A percentile compares a stretch with the other conserved stretches of the same genome.
These are phyloP conservation scores for Trichosurus vulpecula DNA, from an alignment of 2,797 vertebrate genomes.

Conservation along the genomic window DNA sequence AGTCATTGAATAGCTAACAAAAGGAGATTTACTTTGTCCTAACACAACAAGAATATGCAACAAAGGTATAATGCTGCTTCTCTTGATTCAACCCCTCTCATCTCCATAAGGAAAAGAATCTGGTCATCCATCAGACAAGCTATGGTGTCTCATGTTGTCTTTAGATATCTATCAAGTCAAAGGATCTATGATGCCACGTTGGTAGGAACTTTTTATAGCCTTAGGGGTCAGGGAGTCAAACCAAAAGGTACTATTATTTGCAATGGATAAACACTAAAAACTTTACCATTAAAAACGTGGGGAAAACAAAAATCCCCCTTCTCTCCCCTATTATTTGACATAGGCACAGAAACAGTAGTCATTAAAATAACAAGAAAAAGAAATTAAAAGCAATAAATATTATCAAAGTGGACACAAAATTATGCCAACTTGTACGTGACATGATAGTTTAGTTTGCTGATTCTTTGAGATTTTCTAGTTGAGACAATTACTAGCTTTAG, in stretches of 20 bases:
- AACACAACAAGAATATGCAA: not conserved
- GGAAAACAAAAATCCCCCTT: not conserved
- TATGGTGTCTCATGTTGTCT: not conserved
- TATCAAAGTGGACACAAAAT: not conserved
- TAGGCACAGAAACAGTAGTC: not conserved
- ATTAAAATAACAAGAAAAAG: not conserved
- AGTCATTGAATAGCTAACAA: not conserved
- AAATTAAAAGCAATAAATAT: not conserved
- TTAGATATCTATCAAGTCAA: not conserved
- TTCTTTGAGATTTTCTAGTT: not conserved
- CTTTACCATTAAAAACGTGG: not conserved
- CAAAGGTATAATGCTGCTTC: not conserved
- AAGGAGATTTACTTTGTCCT: not conserved
- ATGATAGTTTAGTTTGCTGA: not conserved
- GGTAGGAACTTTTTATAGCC: not conserved
- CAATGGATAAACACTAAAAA: not conserved
- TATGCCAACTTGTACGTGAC: not conserved
- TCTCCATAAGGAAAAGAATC: not conserved
- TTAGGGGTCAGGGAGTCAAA: not conserved
- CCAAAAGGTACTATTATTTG: not conserved
- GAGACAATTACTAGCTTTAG: not conserved
- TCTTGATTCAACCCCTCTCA: not conserved
- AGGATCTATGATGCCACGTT: not conserved
- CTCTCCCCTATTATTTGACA: not conserved
- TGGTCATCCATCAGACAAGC: not conserved